Base-by-base conservation (phyloP, 2,888 invertebrate species). In the Aproaerema taeniolella region DNA sequence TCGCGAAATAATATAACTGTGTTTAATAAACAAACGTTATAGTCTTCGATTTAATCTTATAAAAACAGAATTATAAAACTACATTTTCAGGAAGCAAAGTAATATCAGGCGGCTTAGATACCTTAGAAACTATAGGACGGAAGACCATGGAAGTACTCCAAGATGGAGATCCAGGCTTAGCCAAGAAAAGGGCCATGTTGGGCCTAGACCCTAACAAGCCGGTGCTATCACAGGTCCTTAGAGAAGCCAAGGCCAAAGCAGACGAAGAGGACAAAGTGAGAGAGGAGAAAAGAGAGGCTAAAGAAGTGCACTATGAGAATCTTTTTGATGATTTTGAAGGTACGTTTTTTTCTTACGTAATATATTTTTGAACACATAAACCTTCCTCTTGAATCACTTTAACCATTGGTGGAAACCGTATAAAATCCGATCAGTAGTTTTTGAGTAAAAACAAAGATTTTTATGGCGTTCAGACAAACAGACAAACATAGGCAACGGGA, bases 81-180 rank as follows among this genome's bases (percentile, higher is more conserved):
- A n/a, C n/a, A n/a, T n/a, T 67, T 74, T 1, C 55, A 87, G 89
- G 93, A 1, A 89, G 88, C 34, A 92, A 91, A 81, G 94, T 95
- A 0, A 88, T 95, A 49, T 88, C 91, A 10, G 93, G 94, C 0
- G 94, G 95, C 12, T 77, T 95, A 14, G 97, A 95, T 63, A 97
- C 97, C 0, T 77, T 98, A 32, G 98, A 98, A 76, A 93, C 93
- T 0, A 94, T 98, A 49, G 98, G 98, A 5, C 97, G 97, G 70
- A 97, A 97, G 70, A 98, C 97, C 0, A 96, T 97, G 92, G 93
- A 95, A 64, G 95, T 95, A 0, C 78, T 97, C 1, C 96, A 96
- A 68, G 96, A 97, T 42, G 96, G 96, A 16, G 97, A 97, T 74
- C 96, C 96, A 0, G 94, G 96, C 0, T 75, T 96, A 10, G 93